Base-by-base conservation (phyloP, 2,797 vertebrate genomes). In the Cynodonichthys magdalenae region DNA sequence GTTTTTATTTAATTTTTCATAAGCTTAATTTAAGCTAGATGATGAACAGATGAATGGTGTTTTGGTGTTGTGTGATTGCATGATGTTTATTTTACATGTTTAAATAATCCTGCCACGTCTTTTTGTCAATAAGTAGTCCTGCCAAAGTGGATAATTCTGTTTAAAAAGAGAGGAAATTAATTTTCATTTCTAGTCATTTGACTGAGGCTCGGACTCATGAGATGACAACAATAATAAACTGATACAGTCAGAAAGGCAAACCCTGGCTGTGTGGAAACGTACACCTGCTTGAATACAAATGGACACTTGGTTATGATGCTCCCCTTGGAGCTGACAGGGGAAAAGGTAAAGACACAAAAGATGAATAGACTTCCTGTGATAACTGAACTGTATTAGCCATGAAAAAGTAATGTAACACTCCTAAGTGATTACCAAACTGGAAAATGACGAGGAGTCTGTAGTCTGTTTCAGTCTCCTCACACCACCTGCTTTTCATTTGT, bases 161-260 rank as follows among this genome's bases (percentile, higher is more conserved):
- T 84, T 81, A 85, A 83, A 83, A 77, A 76, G 76, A 55, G 45
- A 80, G 84, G 74, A 88, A 89, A 90, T 87, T 45, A 82, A 70
- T 86, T 88, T 85, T 84, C 77, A 71, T 76, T 63, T 75, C 28
- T 70, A 81, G 78, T 78, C 68, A 70, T 74, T 81, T 73, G 71
- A 63, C 69, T 34, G 49, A 51, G 62, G 44, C 76, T 58, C 17
- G 0, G 59, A 59, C 66, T 77, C 52, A 54, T 11, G 28, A 82
- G 80, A 86, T 85, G 86, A 90, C 84, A 90, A 81, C 75, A 77
- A 75, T 88, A 91, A 91, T 90, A 87, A 86, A 87, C 68, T 81
- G 81, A 86, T 80, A 81, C 75, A 75, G 70, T 74, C 56, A 75
- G 64, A 88, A 36, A 82, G 69, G 75, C 69, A 66, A 64, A 69